Conservation (phyloP, 2,113 vertebrate genomes). For the Plecturocebus donacophilus region DNA sequence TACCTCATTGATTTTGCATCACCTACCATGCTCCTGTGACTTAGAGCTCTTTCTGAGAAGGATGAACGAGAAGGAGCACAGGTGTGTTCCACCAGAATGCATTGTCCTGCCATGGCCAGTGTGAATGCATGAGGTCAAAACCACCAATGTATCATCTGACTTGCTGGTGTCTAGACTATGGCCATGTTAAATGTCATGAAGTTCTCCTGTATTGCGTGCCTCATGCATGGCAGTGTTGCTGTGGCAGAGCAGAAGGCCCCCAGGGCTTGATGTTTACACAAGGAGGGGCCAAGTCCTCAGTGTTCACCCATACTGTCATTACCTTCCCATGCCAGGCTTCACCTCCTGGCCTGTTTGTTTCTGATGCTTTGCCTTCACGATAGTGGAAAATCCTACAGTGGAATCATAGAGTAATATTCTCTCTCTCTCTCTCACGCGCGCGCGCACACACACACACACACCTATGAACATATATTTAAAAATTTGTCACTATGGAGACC, state of each 20-base stretch:
- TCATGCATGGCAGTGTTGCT: not conserved
- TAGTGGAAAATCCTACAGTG: not conserved
- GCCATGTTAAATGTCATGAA: not conserved
- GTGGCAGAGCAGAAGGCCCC: not conserved
- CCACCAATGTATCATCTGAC: too few relatives aligned
- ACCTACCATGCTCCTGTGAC: not conserved
- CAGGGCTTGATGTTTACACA: not conserved
- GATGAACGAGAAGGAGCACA: not conserved
- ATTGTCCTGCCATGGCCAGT: accelerated
- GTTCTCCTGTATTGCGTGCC: not conserved
- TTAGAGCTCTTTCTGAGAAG: not conserved
- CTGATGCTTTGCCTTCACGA: not conserved
- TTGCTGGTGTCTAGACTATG: not conserved
- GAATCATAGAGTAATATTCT: not conserved
- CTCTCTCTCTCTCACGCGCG: not conserved
- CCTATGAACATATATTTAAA: not conserved
- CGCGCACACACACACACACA: too few relatives aligned
- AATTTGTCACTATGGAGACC: too few relatives aligned
- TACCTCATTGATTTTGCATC: not conserved
- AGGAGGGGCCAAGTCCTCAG: not conserved
- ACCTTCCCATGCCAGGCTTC: not conserved
- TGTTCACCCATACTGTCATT: not conserved
- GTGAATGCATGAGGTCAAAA: not conserved
- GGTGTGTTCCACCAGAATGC: accelerated
- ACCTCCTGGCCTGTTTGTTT: not conserved